These are phyloP conservation scores for Brachionus plicatilis DNA, from an alignment of 1,140 invertebrate genomes.

Conservation along the genomic window DNA sequence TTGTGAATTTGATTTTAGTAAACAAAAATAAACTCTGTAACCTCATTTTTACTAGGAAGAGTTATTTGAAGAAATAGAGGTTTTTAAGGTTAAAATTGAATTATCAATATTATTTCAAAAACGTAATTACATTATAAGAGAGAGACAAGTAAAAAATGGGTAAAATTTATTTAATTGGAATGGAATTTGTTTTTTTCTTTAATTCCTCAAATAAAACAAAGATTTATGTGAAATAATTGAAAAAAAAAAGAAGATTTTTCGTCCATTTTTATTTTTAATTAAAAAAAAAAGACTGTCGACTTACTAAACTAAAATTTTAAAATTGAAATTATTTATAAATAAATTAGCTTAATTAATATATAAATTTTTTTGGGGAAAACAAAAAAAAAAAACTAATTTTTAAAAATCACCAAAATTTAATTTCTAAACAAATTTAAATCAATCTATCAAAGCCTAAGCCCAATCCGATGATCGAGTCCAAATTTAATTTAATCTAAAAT, in stretches of 20 bases:
- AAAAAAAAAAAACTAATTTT: neutral
- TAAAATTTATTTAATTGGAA: no score
- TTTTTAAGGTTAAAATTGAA: no score
- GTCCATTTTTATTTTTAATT: neutral
- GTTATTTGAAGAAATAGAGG: no score
- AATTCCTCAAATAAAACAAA: no score
- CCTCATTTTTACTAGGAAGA: no score
- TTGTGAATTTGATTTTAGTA: no score
- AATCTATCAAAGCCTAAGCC: neutral
- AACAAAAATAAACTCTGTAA: no score
- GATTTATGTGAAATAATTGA: no score
- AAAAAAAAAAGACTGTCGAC: neutral
- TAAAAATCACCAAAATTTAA: slow-evolving; percentile 17
- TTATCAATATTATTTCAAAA: no score
- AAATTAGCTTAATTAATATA: slow-evolving; percentile 2
- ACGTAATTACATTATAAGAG: no score
- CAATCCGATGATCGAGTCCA: neutral
- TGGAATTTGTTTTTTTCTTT: no score
- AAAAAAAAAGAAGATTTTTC: neutral
- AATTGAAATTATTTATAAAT: slow-evolving; percentile 16
- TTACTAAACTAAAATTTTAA: neutral
- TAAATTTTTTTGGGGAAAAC: neutral
- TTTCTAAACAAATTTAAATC: neutral
- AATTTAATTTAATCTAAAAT: slow-evolving; percentile 19
- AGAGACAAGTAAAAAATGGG: no score